Evolutionary conservation across 2,797 vertebrate species (phyloP).

Genomic region (Dipus sagitta): DNA sequence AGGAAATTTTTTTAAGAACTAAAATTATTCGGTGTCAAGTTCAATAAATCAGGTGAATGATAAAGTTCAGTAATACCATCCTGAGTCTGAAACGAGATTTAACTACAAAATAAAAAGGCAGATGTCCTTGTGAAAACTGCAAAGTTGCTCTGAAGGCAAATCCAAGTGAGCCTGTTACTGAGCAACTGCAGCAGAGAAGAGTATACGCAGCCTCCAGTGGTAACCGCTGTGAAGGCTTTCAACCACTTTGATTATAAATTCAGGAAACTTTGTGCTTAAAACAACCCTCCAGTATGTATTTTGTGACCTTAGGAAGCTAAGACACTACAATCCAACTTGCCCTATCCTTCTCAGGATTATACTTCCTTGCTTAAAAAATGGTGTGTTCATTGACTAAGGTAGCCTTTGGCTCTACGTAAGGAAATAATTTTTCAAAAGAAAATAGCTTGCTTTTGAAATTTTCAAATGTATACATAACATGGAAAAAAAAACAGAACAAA

Average conservation of each 20-base stretch:
- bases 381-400: neutral
- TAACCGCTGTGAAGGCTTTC: constrained; percentile 6
- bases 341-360: neutral
- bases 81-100: constrained; percentile 60
- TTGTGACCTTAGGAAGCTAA: constrained; percentile 30
- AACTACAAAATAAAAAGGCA: constrained; percentile 66
- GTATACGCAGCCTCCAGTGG: neutral
- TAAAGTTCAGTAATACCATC: constrained; percentile 53
- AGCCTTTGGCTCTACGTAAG: neutral
- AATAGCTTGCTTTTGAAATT: constrained; percentile 36
- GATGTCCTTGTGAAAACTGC: constrained; percentile 55
- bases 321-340: neutral
- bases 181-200: neutral
- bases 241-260: constrained; percentile 36
- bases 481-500: constrained; percentile 14
- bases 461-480: neutral
- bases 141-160: constrained; percentile 16
- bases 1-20: neutral
- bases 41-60: constrained; percentile 52
- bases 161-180: neutral
- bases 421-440: constrained; percentile 6
- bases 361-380: neutral
- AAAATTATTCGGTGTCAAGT: constrained; percentile 65
- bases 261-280: constrained; percentile 43
- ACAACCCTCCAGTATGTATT: neutral